Conservation (phyloP, 1,140 invertebrate genomes). For the Gonatopus flavifemur region DNA sequence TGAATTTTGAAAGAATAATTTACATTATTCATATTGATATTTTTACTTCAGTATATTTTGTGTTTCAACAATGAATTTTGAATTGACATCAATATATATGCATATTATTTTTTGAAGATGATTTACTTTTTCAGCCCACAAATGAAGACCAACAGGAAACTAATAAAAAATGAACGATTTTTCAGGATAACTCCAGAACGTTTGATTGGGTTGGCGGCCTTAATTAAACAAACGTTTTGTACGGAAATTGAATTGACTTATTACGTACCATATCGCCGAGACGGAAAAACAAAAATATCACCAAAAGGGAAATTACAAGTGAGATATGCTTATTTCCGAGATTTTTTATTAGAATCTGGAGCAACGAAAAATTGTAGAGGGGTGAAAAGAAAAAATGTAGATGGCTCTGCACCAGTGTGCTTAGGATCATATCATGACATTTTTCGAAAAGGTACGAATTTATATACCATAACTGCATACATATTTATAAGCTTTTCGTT, state of each 20-base stretch:
- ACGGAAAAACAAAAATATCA: background rate
- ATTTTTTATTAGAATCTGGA: background rate
- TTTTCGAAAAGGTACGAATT: background rate
- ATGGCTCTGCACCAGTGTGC: background rate
- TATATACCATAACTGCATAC: too few species aligned
- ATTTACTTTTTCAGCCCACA: too few species aligned
- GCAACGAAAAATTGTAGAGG: background rate
- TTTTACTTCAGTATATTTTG: background rate
- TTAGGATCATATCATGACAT: background rate
- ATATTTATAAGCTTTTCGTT: too few species aligned
- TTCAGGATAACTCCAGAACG: background rate
- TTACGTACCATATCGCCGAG: background rate
- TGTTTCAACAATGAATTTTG: background rate
- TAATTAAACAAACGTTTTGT: background rate
- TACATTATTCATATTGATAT: background rate
- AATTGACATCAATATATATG: too few species aligned
- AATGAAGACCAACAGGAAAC: too few species aligned
- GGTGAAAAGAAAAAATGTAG: background rate
- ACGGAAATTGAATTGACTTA: background rate
- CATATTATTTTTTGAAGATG: too few species aligned
- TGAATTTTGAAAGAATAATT: too few species aligned
- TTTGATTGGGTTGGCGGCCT: background rate
- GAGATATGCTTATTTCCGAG: background rate
- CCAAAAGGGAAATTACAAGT: background rate
- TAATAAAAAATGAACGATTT: too few species aligned